A percentile compares a stretch with the other conserved stretches of the same genome.
These are phyloP conservation scores for Streptopelia turtur DNA, from an alignment of 2,797 vertebrate species.

Conservation along the genomic window DNA sequence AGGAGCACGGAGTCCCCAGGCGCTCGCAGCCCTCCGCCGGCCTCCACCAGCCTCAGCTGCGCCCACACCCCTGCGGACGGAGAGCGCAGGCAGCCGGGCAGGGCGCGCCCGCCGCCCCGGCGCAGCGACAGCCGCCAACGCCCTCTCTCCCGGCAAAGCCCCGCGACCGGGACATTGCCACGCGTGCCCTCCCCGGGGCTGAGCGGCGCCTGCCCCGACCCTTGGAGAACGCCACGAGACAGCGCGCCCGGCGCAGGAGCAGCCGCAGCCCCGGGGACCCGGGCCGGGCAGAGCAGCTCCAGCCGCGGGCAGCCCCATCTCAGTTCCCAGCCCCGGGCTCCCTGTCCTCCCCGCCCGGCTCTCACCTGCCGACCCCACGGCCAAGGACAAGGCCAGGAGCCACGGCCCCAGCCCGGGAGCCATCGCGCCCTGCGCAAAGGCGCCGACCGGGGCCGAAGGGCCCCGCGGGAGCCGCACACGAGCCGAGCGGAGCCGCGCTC, in stretches of 20 bases:
- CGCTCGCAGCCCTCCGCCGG: background rate
- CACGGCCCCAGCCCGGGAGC: background rate
- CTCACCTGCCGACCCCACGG: background rate
- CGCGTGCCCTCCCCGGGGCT: background rate
- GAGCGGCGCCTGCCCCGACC: background rate
- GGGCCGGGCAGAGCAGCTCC: background rate
- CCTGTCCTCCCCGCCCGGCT: background rate
- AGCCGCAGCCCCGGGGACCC: background rate
- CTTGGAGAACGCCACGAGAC: background rate
- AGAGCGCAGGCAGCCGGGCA: background rate
- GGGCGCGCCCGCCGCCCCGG: background rate
- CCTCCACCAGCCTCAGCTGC: background rate
- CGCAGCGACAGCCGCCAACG: background rate
- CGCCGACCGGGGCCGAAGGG: background rate
- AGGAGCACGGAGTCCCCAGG: background rate
- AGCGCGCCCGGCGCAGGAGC: background rate
- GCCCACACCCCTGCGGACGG: background rate
- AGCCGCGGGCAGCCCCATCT: background rate
- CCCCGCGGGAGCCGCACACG: background rate
- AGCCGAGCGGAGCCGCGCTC: too few relatives aligned
- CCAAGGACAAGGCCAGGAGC: background rate
- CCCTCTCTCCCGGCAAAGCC: background rate
- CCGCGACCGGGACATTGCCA: background rate
- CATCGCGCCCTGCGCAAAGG: background rate
- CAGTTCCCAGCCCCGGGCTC: background rate